Evolutionary conservation across 2,888 invertebrate species (phyloP), one percentile per base, ranked within the genome.

Genomic region (Limnephilus lunatus): DNA sequence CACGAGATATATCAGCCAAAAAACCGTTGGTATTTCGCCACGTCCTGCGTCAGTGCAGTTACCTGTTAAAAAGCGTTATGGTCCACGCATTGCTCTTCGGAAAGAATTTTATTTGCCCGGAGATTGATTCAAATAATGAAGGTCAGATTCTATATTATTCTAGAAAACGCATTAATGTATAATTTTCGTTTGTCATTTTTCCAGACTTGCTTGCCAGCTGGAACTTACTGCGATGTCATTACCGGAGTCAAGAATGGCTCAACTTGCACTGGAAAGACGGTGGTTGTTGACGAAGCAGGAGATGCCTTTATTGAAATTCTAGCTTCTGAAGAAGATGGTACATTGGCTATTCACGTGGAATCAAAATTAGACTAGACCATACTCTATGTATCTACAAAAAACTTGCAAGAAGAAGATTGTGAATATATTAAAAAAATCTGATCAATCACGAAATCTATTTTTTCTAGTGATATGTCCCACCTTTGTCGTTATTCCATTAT

Each of bases 201-300:
- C 30, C 94, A 95, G 94, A 97, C 96, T 5, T 96, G 96, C 81
- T 95, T 97, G 32, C 96, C 97, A 0, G 94, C 96, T 92, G 98
- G 98, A 14, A 95, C 94, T 0, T 98, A 98, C 94, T 98, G 98
- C 94, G 97, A 98, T 95, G 95, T 98, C 35, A 97, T 97, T 92
- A 96, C 96, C 91, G 97, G 97, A 15, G 95, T 92, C 80, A 90
- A 94, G 19, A 92, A 89, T 5, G 94, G 95, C 93, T 95, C 95
- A 35, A 93, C 93, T 1, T 97, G 97, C 94, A 96, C 96, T 0
- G 97, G 97, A 39, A 96, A 95, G 92, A 81, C 94, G 0, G 95
- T 97, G 3, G 95, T 94, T 3, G 97, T 97, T 0, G 95, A 95
- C 32, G 92, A 94, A 3, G 94, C 95, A 93, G 96, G 97, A 0